A percentile compares a stretch with the other conserved stretches of the same genome.
Evolutionary conservation across 2,797 vertebrate genomes (phyloP).

Genomic region (Sebastes flavidus): DNA sequence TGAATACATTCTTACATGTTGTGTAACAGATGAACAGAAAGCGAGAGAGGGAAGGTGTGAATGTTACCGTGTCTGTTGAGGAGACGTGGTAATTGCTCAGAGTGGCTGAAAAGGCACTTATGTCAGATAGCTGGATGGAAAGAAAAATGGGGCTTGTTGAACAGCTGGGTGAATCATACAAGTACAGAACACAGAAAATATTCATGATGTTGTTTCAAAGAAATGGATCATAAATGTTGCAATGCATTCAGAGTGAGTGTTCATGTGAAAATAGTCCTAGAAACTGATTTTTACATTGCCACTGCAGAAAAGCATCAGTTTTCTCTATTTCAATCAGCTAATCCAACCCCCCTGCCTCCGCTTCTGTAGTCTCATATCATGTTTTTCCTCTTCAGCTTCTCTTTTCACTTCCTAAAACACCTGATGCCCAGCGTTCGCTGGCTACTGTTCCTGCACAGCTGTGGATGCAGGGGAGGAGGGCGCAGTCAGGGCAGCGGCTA

Average conservation of each 20-base stretch:
- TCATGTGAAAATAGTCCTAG: neutral
- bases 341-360: neutral
- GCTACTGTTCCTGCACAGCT: slow-evolving; percentile 9
- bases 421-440: neutral
- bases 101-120: slow-evolving; percentile 55
- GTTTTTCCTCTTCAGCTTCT: neutral
- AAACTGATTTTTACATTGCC: neutral
- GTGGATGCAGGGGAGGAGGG: slow-evolving; percentile 4
- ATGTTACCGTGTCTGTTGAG: neutral
- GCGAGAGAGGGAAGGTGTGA: neutral
- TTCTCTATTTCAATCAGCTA: neutral
- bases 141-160: neutral
- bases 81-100: neutral
- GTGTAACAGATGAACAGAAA: neutral
- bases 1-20: neutral
- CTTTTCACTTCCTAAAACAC: neutral
- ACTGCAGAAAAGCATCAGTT: neutral
- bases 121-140: slow-evolving; percentile 2
- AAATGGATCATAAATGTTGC: neutral
- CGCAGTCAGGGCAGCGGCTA: slow-evolving; percentile 21
- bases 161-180: neutral
- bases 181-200: neutral
- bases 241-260: slow-evolving; percentile 17
- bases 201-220: neutral
- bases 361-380: neutral